Percentiles rank a stretch among this genome's conserved stretches.
Evolutionary conservation across 2,113 vertebrate genomes (phyloP).

Genomic region (Aspidoscelis tigris): DNA sequence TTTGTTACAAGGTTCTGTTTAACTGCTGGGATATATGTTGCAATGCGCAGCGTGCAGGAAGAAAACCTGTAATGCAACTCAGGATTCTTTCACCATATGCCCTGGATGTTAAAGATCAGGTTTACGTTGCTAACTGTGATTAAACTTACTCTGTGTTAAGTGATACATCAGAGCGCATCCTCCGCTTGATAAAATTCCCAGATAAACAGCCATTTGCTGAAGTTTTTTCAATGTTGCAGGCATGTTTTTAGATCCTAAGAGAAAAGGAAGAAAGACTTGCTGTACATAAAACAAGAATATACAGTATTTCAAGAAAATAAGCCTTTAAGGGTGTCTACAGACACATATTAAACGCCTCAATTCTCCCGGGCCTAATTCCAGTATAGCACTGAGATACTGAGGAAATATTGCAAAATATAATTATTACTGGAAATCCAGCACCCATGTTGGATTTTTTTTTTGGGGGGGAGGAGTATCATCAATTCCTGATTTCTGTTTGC

Average conservation of each 20-base stretch:
- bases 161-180: slow-evolving; percentile 83
- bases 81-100: neutral
- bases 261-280: slow-evolving; percentile 44
- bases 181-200: slow-evolving; percentile 76
- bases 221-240: slow-evolving; percentile 76
- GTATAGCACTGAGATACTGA: no score
- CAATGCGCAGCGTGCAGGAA: no score
- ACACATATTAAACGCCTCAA: no score
- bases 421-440: no score
- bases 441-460: no score
- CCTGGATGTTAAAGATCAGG: slow-evolving; percentile 25
- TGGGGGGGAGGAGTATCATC: no score
- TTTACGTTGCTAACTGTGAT: slow-evolving; percentile 40
- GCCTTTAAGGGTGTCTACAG: neutral
- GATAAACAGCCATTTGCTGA: slow-evolving; percentile 82
- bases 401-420: no score
- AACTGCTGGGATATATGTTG: no score
- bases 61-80: neutral
- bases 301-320: neutral
- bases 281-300: slow-evolving; percentile 43
- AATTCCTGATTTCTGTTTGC: no score
- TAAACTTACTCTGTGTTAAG: slow-evolving; percentile 82
- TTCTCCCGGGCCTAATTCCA: no score
- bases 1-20: no score
- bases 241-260: slow-evolving; percentile 69